Conservation (phyloP, 2,888 invertebrate species). For the Hipparchia sbordonii region DNA sequence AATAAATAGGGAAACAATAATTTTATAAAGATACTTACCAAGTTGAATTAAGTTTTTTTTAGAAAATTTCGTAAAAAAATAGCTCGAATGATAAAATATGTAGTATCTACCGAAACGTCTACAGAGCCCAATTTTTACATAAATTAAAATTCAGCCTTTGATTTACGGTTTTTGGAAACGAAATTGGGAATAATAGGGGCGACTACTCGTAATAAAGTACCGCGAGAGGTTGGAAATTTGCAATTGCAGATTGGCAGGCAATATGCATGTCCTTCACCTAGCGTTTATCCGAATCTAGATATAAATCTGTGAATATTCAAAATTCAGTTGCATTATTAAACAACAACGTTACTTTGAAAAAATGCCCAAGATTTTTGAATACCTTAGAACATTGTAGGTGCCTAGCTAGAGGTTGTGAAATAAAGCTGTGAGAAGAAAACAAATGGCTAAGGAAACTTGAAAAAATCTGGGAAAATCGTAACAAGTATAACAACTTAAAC, state of each 20-base stretch:
- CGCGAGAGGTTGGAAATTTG: conserved; percentile 55
- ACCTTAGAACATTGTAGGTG: too few species aligned
- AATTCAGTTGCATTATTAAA: conserved; percentile 43
- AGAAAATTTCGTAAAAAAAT: neutral
- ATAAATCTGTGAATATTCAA: conserved; percentile 46
- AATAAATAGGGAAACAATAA: conserved; percentile 69
- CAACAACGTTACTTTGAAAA: neutral
- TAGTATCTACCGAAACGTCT: neutral
- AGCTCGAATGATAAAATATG: neutral
- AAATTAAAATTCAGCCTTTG: conserved; percentile 42
- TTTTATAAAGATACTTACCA: conserved; percentile 33
- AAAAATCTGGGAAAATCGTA: too few species aligned
- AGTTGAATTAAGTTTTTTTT: neutral
- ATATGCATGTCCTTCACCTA: conserved; percentile 64
- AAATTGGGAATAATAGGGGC: conserved; percentile 35
- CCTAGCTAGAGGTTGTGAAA: too few species aligned
- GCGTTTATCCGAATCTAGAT: conserved; percentile 48
- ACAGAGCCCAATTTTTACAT: conserved; percentile 34
- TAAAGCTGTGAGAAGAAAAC: too few species aligned
- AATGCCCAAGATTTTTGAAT: too few species aligned
- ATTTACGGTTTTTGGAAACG: conserved; percentile 36
- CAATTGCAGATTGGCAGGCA: conserved; percentile 77
- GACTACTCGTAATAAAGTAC: conserved; percentile 59
- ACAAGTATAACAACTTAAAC: too few species aligned
- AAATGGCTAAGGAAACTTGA: too few species aligned